Evolutionary conservation across 2,797 vertebrate species (phyloP).

Genomic region (Setipinna tenuifilis): DNA sequence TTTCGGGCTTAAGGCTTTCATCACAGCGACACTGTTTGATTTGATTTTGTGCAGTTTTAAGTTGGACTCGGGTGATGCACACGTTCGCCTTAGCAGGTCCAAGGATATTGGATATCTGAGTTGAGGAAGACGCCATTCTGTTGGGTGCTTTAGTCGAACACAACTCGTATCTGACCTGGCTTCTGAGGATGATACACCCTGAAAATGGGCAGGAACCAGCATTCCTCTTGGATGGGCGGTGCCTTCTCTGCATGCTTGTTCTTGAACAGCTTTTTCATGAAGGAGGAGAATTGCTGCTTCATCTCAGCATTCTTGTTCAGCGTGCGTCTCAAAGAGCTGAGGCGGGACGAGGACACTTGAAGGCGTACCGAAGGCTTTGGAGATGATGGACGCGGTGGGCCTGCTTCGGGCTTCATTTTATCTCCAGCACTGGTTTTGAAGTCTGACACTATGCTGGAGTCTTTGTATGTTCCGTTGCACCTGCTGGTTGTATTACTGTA

Average conservation of each 20-base stretch:
- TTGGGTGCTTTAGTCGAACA: background rate
- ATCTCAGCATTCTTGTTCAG: too few species aligned
- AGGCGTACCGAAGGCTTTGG: too few species aligned
- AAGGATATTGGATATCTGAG: background rate
- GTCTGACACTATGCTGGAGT: too few species aligned
- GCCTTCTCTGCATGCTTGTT: conserved; percentile 30
- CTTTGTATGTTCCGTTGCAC: too few species aligned
- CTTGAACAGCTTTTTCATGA: conserved; percentile 32
- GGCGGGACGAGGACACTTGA: too few species aligned
- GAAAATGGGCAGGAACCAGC: background rate
- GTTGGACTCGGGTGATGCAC: conserved; percentile 26
- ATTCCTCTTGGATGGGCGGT: background rate
- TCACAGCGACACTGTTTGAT: too few species aligned
- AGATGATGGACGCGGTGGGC: too few species aligned
- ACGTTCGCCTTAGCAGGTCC: background rate
- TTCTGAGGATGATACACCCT: background rate
- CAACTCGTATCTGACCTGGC: background rate
- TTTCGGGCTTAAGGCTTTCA: background rate
- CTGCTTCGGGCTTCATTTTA: too few species aligned
- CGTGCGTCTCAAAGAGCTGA: background rate
- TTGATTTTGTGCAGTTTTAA: background rate
- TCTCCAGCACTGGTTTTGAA: too few species aligned
- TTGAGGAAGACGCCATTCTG: background rate
- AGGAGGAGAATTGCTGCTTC: conserved; percentile 33
- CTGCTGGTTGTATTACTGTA: too few species aligned